phyloP scores from a whole-genome alignment of 2,888 invertebrate species.

The Liposcelis brunnea region DNA sequence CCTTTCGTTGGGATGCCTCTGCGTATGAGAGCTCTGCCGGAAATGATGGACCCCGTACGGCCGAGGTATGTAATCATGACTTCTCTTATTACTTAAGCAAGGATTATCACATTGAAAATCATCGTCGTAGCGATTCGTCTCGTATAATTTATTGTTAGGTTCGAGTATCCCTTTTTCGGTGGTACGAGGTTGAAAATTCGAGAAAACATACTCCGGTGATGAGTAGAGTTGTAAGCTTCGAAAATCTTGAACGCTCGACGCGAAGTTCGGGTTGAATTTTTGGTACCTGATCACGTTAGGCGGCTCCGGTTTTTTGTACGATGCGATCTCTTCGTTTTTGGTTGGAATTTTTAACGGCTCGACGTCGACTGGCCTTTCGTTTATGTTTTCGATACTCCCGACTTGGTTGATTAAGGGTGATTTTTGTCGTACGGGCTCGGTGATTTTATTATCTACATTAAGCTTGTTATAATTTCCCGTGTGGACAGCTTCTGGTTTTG shows the following conservation, averaged over 20 bases:
- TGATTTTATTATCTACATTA: neutral
- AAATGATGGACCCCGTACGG: no score
- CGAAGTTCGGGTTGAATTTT: neutral
- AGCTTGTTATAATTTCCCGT: no score
- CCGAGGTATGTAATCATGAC: neutral
- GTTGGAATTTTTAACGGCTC: neutral
- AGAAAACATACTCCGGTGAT: conserved; percentile 3
- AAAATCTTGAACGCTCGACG: conserved; percentile 2
- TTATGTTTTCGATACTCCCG: no score
- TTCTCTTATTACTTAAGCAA: neutral
- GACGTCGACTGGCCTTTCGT: neutral
- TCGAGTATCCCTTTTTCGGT: conserved; percentile 5
- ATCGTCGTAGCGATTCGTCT: no score
- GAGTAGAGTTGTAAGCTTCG: neutral
- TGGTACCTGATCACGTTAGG: neutral
- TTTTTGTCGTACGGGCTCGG: neutral
- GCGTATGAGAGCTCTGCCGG: no score
- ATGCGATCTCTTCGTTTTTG: neutral
- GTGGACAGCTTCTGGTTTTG: neutral
- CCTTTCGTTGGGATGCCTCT: no score
- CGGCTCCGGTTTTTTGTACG: neutral
- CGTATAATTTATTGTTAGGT: neutral
- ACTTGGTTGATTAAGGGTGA: neutral
- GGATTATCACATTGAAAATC: neutral
- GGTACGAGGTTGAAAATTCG: neutral